phyloP scores from a whole-genome alignment of 2,113 vertebrate species.

The Meleagris gallopavo region DNA sequence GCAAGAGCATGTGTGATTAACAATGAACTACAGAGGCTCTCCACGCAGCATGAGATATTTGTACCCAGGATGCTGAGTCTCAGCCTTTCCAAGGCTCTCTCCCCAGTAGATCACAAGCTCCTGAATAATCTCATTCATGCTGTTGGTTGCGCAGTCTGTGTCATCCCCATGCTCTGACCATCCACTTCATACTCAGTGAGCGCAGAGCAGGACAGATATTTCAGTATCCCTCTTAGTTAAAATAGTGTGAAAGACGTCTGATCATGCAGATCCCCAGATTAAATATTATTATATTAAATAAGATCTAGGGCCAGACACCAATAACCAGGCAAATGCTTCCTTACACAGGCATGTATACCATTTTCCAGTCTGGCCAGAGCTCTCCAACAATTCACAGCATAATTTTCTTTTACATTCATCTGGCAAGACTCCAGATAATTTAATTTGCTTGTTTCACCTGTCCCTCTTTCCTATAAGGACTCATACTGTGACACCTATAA shows the following conservation, averaged over 20 bases:
- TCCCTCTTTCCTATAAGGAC: neutral
- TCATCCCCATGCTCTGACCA: neutral
- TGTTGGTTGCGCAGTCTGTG: fast-evolving
- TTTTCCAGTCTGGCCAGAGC: neutral
- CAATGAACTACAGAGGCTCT: neutral
- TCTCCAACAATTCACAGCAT: neutral
- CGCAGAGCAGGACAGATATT: neutral
- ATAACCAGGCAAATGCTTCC: neutral
- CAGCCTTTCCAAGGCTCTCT: neutral
- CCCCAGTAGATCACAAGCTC: constrained; percentile 1
- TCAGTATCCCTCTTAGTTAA: neutral
- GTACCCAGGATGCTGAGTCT: neutral
- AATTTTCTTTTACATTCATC: neutral
- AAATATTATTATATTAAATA: too few relatives aligned
- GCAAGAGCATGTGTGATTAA: neutral
- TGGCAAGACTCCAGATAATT: neutral
- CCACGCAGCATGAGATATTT: neutral
- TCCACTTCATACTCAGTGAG: neutral
- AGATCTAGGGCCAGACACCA: neutral
- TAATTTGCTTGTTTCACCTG: neutral
- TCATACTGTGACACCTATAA: neutral
- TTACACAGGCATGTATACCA: neutral
- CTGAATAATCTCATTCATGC: neutral
- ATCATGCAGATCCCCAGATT: neutral
- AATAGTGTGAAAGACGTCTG: neutral